Evolutionary conservation across 2,113 vertebrate species (phyloP).

Genomic region (Podocnemis expansa): DNA sequence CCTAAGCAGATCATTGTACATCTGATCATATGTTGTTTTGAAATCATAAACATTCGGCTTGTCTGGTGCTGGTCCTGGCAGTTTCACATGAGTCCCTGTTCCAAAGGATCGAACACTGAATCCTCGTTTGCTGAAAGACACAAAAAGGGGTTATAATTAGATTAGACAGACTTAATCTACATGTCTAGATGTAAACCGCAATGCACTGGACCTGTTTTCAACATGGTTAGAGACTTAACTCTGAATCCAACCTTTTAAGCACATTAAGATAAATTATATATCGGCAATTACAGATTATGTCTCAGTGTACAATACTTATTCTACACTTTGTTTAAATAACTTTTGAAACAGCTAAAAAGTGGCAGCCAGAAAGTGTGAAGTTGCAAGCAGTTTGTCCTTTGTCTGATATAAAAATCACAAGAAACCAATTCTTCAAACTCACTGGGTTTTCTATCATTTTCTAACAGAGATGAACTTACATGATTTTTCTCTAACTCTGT

Average conservation of each 20-base stretch:
- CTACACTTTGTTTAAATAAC: not conserved
- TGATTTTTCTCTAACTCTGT: not conserved
- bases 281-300: not conserved
- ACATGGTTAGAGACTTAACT: not conserved
- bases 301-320: not conserved
- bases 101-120: constrained; percentile 98
- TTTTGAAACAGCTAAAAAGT: not conserved
- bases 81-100: constrained; percentile 96
- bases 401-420: not conserved
- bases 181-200: not conserved
- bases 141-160: not conserved
- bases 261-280: not conserved
- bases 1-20: constrained; percentile 99
- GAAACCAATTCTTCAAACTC: not conserved
- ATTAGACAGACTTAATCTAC: not conserved
- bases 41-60: constrained; percentile 99
- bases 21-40: constrained; percentile 99
- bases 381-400: not conserved
- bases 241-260: not conserved
- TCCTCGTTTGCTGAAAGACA: constrained; percentile 93
- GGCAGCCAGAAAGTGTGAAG: not conserved
- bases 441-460: not conserved
- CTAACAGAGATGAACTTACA: not conserved
- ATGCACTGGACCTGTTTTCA: not conserved
- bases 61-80: constrained; percentile 97